phyloP scores from a whole-genome alignment of 2,888 invertebrate species.

The Cerastis leucographa region DNA sequence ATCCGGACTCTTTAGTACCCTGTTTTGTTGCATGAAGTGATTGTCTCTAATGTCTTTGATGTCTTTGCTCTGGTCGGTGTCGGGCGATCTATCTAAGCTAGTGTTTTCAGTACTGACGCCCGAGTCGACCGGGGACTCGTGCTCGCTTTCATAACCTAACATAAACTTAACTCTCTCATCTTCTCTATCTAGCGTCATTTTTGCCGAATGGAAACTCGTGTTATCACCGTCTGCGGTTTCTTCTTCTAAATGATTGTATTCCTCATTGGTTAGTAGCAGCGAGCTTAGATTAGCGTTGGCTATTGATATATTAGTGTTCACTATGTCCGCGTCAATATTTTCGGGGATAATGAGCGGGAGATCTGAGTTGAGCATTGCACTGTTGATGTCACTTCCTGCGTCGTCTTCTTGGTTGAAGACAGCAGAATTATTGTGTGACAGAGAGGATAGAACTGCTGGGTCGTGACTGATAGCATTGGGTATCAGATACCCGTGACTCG shows the following conservation, averaged over 20 bases:
- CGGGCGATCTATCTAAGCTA: conserved; percentile 92
- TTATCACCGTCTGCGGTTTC: conserved; percentile 75
- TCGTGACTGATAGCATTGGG: conserved; percentile 92
- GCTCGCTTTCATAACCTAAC: conserved; percentile 88
- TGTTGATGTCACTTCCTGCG: conserved; percentile 69
- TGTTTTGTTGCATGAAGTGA: conserved; percentile 86
- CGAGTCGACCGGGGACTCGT: conserved; percentile 90
- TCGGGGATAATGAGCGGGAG: conserved; percentile 85
- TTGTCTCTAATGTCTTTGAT: conserved; percentile 73
- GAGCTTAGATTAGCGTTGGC: conserved; percentile 92
- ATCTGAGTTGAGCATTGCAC: conserved; percentile 79
- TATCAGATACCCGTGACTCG: conserved; percentile 92
- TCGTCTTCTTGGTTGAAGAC: conserved; percentile 87
- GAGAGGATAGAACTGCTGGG: conserved; percentile 88
- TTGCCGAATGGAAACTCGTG: conserved; percentile 83
- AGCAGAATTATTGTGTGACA: conserved; percentile 88
- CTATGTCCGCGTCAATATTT: conserved; percentile 84
- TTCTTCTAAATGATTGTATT: conserved; percentile 80
- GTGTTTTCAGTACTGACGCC: conserved; percentile 94
- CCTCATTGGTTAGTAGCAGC: conserved; percentile 89
- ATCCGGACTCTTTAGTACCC: conserved; percentile 82
- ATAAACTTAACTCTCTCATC: conserved; percentile 86
- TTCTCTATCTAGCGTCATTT: conserved; percentile 77
- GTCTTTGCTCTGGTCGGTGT: conserved; percentile 87
- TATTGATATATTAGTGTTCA: conserved; percentile 91